These are phyloP conservation scores for Rhodeus uyekii DNA, from an alignment of 2,797 vertebrate species.

Conservation along the genomic window DNA sequence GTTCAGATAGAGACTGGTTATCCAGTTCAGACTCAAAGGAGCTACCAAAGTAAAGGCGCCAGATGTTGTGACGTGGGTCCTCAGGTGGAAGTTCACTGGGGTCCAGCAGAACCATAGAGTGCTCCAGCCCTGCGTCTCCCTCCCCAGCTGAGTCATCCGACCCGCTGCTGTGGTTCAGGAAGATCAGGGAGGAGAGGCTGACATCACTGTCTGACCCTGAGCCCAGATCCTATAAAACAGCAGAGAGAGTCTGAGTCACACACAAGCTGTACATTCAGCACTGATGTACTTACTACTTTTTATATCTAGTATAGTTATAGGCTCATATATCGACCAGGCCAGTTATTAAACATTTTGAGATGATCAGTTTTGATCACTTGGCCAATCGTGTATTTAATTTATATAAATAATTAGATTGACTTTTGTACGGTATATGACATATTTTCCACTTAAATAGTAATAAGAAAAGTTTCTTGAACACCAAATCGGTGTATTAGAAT, in stretches of 20 bases:
- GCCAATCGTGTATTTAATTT: no score
- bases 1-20: constrained; percentile 83
- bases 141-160: constrained; percentile 90
- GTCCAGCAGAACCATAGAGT: constrained; percentile 82
- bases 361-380: neutral
- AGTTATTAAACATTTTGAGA: neutral
- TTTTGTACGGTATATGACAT: no score
- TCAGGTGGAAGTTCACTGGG: constrained; percentile 80
- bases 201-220: constrained; percentile 91
- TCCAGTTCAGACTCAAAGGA: constrained; percentile 91
- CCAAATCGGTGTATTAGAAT: no score
- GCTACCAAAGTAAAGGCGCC: constrained; percentile 96
- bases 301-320: neutral
- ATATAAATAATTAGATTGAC: neutral
- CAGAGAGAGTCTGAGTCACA: constrained; percentile 3
- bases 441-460: no score
- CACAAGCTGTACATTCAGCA: neutral
- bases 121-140: constrained; percentile 80
- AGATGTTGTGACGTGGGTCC: constrained; percentile 81
- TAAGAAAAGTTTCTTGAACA: no score
- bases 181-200: constrained; percentile 95
- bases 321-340: neutral
- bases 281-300: neutral
- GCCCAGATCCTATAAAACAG: constrained; percentile 79
- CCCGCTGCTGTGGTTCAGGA: constrained; percentile 91